These are phyloP conservation scores for Euphonia xanthogaster DNA, from an alignment of 2,797 vertebrate species.

Conservation along the genomic window DNA sequence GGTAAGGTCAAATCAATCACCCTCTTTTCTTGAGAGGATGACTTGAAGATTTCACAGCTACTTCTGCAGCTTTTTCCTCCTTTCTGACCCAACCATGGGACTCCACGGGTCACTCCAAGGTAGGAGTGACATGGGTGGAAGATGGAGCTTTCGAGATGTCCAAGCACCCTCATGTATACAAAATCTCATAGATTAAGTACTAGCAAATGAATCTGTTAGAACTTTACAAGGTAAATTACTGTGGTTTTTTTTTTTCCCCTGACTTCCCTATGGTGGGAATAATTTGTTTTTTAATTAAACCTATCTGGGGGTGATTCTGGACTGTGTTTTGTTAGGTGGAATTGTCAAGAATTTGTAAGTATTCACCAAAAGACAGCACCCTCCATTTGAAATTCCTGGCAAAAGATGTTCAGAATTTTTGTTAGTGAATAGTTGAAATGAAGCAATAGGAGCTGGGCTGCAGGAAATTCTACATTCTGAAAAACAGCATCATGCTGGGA, in stretches of 20 bases:
- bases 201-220: not conserved
- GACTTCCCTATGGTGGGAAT: not conserved
- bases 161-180: not conserved
- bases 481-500: not conserved
- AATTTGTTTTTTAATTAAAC: not conserved
- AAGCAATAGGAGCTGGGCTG: not conserved
- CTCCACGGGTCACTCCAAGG: too few species aligned
- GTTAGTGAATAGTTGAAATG: not conserved
- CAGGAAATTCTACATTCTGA: not conserved
- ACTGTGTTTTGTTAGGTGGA: not conserved
- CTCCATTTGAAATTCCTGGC: not conserved
- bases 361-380: not conserved
- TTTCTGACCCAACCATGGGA: not conserved
- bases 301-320: not conserved
- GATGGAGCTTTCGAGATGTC: not conserved
- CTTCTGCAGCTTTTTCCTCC: not conserved
- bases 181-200: not conserved
- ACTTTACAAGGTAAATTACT: not conserved
- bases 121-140: not conserved
- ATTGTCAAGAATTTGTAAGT: not conserved
- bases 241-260: not conserved
- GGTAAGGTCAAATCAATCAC: not conserved
- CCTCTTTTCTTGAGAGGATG: not conserved
- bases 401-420: not conserved
- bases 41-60: not conserved